Evolutionary conservation across 1,140 invertebrate genomes (phyloP).

Genomic region (Drosophila nannoptera): DNA sequence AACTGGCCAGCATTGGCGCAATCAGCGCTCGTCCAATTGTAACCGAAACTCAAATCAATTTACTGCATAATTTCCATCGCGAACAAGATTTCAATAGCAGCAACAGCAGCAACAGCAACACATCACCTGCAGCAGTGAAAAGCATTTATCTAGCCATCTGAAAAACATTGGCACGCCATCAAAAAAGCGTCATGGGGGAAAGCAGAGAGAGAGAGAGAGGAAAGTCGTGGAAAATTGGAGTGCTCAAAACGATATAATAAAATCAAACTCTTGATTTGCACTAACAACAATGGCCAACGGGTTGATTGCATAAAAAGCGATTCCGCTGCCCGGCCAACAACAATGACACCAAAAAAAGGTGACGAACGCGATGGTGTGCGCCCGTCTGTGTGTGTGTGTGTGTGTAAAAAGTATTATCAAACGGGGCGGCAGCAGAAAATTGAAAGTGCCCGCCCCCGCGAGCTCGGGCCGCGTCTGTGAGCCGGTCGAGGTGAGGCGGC

Average conservation of each 20-base stretch:
- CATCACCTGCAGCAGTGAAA: conserved; percentile 28
- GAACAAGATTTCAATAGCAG: conserved; percentile 11
- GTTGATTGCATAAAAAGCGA: conserved; percentile 59
- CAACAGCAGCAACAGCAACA: conserved; percentile 7
- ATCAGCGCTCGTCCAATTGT: background rate
- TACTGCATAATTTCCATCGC: conserved; percentile 18
- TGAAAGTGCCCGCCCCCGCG: conserved; percentile 41
- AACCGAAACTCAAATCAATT: conserved; percentile 21
- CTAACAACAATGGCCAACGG: conserved; percentile 45
- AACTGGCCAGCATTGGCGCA: background rate
- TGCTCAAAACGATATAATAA: conserved; percentile 22
- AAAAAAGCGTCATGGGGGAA: too few species aligned
- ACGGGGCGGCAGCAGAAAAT: conserved; percentile 17
- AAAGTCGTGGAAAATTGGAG: conserved; percentile 17
- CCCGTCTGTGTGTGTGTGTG: background rate
- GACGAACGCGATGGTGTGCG: background rate
- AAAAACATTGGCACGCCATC: background rate
- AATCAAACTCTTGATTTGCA: conserved; percentile 35
- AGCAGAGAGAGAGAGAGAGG: too few species aligned
- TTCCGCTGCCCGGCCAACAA: conserved; percentile 39
- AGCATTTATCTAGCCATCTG: conserved; percentile 1
- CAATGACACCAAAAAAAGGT: conserved; percentile 17
- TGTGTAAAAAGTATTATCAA: background rate
- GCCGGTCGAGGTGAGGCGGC: conserved; percentile 41
- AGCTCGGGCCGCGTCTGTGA: background rate